Conservation (phyloP, 2,113 vertebrate genomes). For the Fulica atra region DNA sequence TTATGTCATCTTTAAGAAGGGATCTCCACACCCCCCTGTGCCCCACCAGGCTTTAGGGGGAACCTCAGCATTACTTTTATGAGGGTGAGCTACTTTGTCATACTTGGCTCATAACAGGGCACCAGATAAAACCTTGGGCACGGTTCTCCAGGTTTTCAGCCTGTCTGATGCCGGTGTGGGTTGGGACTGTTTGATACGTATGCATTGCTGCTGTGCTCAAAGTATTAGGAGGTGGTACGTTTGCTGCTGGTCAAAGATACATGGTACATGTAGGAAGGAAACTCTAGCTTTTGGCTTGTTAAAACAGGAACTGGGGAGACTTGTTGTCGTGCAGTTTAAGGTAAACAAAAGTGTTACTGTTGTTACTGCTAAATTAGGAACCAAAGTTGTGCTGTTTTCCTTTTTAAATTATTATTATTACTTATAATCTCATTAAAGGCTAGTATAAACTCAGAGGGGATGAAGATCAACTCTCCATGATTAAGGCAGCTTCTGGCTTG, state of each 20-base stretch:
- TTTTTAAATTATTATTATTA: neutral
- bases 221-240: neutral
- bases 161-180: neutral
- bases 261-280: neutral
- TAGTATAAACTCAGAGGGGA: neutral
- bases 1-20: neutral
- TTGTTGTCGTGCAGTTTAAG: neutral
- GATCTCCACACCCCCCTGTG: neutral
- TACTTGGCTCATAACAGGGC: neutral
- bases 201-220: neutral
- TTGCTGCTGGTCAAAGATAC: neutral
- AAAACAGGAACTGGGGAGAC: neutral
- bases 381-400: neutral
- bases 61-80: neutral
- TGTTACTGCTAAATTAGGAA: neutral
- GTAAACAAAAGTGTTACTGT: neutral
- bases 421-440: neutral
- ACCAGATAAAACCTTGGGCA: neutral
- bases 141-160: neutral
- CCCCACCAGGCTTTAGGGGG: neutral
- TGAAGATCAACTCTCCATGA: neutral
- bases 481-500: slow-evolving; percentile 27
- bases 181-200: neutral
- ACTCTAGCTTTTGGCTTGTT: neutral
- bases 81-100: neutral